A percentile compares a stretch with the other conserved stretches of the same genome.
These are phyloP conservation scores for Homalodisca vitripennis DNA, from an alignment of 1,140 invertebrate species.

Conservation along the genomic window DNA sequence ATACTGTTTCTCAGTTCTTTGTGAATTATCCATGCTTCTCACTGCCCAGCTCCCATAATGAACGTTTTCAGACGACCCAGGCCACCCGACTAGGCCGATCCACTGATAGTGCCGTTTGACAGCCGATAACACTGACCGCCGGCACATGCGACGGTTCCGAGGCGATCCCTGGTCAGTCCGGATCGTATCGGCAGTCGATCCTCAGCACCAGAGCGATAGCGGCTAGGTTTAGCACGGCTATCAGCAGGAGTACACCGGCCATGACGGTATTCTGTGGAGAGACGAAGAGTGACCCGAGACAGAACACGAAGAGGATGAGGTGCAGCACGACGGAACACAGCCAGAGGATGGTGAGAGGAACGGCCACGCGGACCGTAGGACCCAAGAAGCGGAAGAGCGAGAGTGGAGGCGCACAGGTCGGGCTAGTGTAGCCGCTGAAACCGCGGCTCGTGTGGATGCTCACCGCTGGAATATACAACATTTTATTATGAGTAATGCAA, in stretches of 20 bases:
- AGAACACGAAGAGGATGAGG: slow-evolving; percentile 33
- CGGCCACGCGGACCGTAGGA: slow-evolving; percentile 45
- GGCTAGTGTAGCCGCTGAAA: slow-evolving; percentile 50
- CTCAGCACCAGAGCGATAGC: slow-evolving; percentile 33
- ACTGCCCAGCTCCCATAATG: too few relatives aligned
- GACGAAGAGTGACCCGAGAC: slow-evolving; percentile 31
- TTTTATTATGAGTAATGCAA: background rate
- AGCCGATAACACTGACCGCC: slow-evolving; percentile 37
- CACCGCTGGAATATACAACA: slow-evolving; percentile 43
- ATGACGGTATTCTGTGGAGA: slow-evolving; percentile 35
- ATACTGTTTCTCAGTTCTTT: too few relatives aligned
- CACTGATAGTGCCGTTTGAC: slow-evolving; percentile 28
- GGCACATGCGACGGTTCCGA: slow-evolving; percentile 5
- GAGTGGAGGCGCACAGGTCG: slow-evolving; percentile 50
- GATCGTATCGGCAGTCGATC: slow-evolving; percentile 42
- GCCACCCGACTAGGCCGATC: slow-evolving; percentile 38
- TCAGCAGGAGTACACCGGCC: slow-evolving; percentile 36
- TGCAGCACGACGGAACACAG: slow-evolving; percentile 46
- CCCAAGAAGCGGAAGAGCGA: slow-evolving; percentile 53
- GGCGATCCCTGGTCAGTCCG: slow-evolving; percentile 40
- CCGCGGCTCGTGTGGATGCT: slow-evolving; percentile 50
- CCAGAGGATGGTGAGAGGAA: slow-evolving; percentile 54
- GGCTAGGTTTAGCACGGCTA: slow-evolving; percentile 34
- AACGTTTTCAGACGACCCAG: slow-evolving; percentile 36
- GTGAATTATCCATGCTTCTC: too few relatives aligned